Evolutionary conservation across 1,140 invertebrate species (phyloP), one percentile per base, ranked within the genome.

Genomic region (Helicoverpa armigera): DNA sequence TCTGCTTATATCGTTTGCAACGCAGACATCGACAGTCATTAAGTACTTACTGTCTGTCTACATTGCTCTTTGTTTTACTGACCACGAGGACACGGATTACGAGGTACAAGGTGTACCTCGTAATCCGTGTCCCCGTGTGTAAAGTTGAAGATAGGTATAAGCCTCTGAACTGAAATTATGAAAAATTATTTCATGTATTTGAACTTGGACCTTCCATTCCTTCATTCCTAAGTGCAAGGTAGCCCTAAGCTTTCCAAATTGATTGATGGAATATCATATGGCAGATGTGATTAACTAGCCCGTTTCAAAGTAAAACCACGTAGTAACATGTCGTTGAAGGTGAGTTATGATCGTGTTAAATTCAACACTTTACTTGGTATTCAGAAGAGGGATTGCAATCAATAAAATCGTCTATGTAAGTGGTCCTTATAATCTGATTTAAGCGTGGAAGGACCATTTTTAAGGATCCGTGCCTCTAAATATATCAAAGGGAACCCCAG

Each of bases 271-370:
- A 16, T 58, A 16, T 58, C 54, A 18, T 58, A 10, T 18, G 18
- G 54, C n/a, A 16, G 18, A 58, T n/a, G n/a, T 58, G 54, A 58
- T 58, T n/a, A 9, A 58, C 14, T n/a, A 18, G 5, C 5, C 54
- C n/a, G 5, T 16, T 58, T 16, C n/a, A 16, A 58, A 58, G n/a
- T 58, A 18, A 58, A n/a, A 18, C 56, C 56, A 58, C 56, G 56
- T 18, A 18, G 56, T 18, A 58, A 58, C 56, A 58, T 16, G 18
- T 58, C 56, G 18, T 43, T 18, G 16, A 7, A 16, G n/a, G 56
- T 72, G 48, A 72, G 53, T 72, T 18, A 72, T 53, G 56, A 58
- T 58, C n/a, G 56, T 58, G 16, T 43, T 58, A 58, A 58, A 58
- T 18, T 18, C 56, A 23, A 58, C 56, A 58, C 56, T 18, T 58